Evolutionary conservation across 2,113 vertebrate genomes (phyloP).

Genomic region (Oryctolagus cuniculus): DNA sequence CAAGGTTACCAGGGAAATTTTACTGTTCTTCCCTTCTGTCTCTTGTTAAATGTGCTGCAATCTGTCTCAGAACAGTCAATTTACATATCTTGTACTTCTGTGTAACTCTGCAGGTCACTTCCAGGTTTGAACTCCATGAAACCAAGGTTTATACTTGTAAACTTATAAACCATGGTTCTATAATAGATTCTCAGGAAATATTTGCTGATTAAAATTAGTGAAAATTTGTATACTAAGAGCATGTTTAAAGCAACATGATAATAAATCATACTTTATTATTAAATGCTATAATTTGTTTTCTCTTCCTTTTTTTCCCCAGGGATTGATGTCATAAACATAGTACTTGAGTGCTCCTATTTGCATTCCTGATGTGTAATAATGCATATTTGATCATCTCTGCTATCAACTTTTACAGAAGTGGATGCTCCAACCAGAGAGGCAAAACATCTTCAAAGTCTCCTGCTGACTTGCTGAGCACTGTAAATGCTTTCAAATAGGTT

Average conservation of each 20-base stretch:
- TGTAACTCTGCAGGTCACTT: background rate
- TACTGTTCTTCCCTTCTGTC: background rate
- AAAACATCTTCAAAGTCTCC: constrained; percentile 75
- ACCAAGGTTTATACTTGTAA: background rate
- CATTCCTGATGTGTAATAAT: constrained; percentile 66
- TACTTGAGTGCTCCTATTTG: constrained; percentile 46
- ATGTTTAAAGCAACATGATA: background rate
- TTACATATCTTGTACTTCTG: fast-evolving
- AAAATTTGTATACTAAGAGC: background rate
- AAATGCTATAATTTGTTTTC: background rate
- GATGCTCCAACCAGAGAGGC: constrained; percentile 56
- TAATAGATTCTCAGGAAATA: background rate
- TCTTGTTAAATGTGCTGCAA: background rate
- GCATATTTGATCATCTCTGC: constrained; percentile 59
- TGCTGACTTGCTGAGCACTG: constrained; percentile 65
- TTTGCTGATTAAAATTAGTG: background rate
- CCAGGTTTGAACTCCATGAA: background rate
- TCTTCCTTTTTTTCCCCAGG: background rate
- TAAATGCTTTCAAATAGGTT: constrained; percentile 67
- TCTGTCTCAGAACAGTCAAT: background rate
- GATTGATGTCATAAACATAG: constrained; percentile 41
- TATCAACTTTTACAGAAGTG: constrained; percentile 66
- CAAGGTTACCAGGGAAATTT: background rate
- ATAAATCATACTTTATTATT: background rate
- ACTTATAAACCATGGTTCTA: background rate